Evolutionary conservation across 1,140 invertebrate genomes (phyloP).

Genomic region (Lepidurus packardi): DNA sequence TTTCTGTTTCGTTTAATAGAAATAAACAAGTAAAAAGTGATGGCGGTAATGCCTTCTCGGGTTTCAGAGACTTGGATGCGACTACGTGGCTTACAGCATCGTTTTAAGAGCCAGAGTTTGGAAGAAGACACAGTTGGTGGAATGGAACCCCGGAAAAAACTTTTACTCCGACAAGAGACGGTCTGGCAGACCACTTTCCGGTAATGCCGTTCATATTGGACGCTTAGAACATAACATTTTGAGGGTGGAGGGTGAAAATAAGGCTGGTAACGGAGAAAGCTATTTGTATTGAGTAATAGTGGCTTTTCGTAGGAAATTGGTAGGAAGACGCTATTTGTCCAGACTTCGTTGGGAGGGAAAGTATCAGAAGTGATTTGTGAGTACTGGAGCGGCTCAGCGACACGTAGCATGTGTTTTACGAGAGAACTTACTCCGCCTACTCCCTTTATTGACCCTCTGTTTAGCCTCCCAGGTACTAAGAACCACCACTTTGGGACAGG

Average conservation of each 20-base stretch:
- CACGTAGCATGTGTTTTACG: not conserved
- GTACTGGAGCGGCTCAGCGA: not conserved
- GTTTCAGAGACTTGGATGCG: slow-evolving; percentile 4
- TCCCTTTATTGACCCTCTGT: slow-evolving; percentile 1
- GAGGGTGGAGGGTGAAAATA: not conserved
- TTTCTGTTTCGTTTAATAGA: not conserved
- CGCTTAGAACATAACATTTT: not conserved
- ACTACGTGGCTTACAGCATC: not conserved
- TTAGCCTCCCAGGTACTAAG: not conserved
- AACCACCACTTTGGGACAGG: not conserved
- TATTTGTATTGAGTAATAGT: too few species aligned
- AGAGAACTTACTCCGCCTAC: not conserved
- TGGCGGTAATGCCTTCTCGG: not conserved
- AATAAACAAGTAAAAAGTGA: not conserved
- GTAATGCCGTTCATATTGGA: not conserved
- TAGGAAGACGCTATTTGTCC: too few species aligned
- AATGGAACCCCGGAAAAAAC: not conserved
- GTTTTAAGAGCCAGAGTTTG: slow-evolving; percentile 1
- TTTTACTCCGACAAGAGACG: not conserved
- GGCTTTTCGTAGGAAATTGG: too few species aligned
- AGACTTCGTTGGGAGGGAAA: too few species aligned
- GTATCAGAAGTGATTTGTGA: not conserved
- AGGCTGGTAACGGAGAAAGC: not conserved
- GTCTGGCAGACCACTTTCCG: not conserved
- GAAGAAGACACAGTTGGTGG: not conserved